Percentiles rank a stretch among this genome's conserved stretches.
Conservation (phyloP, 2,113 vertebrate species). For the Hiodon alosoides region DNA sequence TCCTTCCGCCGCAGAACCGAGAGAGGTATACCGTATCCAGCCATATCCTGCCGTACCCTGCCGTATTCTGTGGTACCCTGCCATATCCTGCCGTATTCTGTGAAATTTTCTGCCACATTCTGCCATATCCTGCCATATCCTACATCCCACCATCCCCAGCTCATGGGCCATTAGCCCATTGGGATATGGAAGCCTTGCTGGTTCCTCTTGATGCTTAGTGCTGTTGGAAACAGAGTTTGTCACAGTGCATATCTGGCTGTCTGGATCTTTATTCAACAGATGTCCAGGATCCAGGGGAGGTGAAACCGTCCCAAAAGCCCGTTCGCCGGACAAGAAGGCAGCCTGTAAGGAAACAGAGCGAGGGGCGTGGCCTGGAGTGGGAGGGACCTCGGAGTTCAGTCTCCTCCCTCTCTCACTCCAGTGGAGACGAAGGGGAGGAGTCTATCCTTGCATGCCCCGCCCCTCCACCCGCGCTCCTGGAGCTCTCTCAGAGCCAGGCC, state of each 20-base stretch:
- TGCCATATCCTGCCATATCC: neutral
- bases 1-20: constrained; percentile 63
- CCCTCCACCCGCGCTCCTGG: constrained; percentile 38
- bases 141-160: too few relatives aligned
- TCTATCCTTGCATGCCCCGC: constrained; percentile 38
- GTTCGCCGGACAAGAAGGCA: constrained; percentile 31
- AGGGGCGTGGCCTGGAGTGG: constrained; percentile 31
- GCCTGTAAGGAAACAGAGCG: constrained; percentile 30
- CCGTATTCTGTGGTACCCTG: too few relatives aligned
- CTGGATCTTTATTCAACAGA: constrained; percentile 41
- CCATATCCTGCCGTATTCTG: too few relatives aligned
- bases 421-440: constrained; percentile 55
- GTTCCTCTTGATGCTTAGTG: too few relatives aligned
- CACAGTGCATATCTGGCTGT: neutral
- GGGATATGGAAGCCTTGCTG: too few relatives aligned
- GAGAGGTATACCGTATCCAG: constrained; percentile 49
- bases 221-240: too few relatives aligned
- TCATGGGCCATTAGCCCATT: too few relatives aligned
- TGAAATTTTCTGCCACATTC: too few relatives aligned
- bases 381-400: constrained; percentile 46
- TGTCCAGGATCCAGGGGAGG: constrained; percentile 33
- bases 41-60: neutral
- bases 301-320: constrained; percentile 24
- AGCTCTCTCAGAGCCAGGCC: constrained; percentile 50
- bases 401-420: constrained; percentile 59